These are phyloP conservation scores for Liopterus haemorrhoidalis DNA, from an alignment of 2,888 invertebrate genomes.

Conservation along the genomic window DNA sequence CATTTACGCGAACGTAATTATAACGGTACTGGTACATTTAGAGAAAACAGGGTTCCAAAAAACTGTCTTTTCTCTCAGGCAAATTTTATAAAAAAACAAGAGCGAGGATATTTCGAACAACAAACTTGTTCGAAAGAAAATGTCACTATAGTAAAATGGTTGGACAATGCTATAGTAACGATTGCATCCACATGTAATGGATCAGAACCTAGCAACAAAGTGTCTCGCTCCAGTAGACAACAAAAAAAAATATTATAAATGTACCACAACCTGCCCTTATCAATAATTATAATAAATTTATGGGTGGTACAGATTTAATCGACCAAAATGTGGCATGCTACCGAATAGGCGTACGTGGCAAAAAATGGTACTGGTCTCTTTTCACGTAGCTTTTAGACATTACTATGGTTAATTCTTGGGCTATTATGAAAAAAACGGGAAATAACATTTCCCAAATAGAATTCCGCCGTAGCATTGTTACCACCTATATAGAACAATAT, in stretches of 20 bases:
- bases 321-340: slow-evolving; percentile 27
- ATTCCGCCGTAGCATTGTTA: slow-evolving; percentile 17
- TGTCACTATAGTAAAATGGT: slow-evolving; percentile 24
- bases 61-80: slow-evolving; percentile 23
- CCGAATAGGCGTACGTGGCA: slow-evolving; percentile 28
- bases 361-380: slow-evolving; percentile 30
- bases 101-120: neutral
- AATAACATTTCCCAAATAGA: slow-evolving; percentile 10
- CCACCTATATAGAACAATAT: slow-evolving; percentile 17
- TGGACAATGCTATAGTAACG: slow-evolving; percentile 30
- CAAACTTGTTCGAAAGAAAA: slow-evolving; percentile 10
- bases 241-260: slow-evolving; percentile 18
- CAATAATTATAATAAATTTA: slow-evolving; percentile 21
- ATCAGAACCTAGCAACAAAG: slow-evolving; percentile 24
- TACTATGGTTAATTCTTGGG: slow-evolving; percentile 21
- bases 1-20: slow-evolving; percentile 24
- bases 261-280: slow-evolving; percentile 22
- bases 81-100: neutral
- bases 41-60: slow-evolving; percentile 29
- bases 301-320: slow-evolving; percentile 29
- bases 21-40: slow-evolving; percentile 29
- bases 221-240: slow-evolving; percentile 19
- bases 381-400: slow-evolving; percentile 27
- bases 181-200: slow-evolving; percentile 16
- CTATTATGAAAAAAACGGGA: slow-evolving; percentile 11